Evolutionary conservation across 1,140 invertebrate species (phyloP).

Genomic region (Plutomurus gul): DNA sequence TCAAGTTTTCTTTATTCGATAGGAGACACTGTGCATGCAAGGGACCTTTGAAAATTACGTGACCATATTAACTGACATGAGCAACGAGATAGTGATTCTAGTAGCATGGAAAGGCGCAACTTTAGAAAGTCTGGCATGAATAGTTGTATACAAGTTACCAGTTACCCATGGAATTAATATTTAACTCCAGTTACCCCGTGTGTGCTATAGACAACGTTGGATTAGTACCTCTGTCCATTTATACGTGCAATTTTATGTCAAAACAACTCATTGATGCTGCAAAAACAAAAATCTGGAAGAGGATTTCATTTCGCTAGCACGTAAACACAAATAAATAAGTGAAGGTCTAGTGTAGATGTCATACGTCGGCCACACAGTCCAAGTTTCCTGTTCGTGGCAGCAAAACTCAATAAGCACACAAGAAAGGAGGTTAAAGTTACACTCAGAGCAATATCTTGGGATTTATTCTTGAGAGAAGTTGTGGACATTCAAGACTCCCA

Average conservation of each 20-base stretch:
- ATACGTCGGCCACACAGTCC: background rate
- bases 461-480: slow-evolving; percentile 23
- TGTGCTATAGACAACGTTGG: too few relatives aligned
- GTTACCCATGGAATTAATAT: too few relatives aligned
- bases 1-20: too few relatives aligned
- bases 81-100: too few relatives aligned
- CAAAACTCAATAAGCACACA: slow-evolving; percentile 21
- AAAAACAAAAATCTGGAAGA: slow-evolving; percentile 13
- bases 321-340: background rate
- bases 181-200: too few relatives aligned
- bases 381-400: background rate
- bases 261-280: background rate
- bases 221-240: too few relatives aligned
- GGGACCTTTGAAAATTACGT: too few relatives aligned
- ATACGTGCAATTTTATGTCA: background rate
- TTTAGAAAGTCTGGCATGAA: too few relatives aligned
- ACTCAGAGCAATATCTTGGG: slow-evolving; percentile 16
- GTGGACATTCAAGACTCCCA: background rate
- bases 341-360: background rate
- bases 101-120: too few relatives aligned
- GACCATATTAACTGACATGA: too few relatives aligned
- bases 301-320: background rate
- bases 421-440: slow-evolving; percentile 18
- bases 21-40: too few relatives aligned
- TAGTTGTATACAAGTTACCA: too few relatives aligned